A percentile compares a stretch with the other conserved stretches of the same genome.
phyloP scores from a whole-genome alignment of 2,888 invertebrate genomes.

The Sympetrum striolatum region DNA sequence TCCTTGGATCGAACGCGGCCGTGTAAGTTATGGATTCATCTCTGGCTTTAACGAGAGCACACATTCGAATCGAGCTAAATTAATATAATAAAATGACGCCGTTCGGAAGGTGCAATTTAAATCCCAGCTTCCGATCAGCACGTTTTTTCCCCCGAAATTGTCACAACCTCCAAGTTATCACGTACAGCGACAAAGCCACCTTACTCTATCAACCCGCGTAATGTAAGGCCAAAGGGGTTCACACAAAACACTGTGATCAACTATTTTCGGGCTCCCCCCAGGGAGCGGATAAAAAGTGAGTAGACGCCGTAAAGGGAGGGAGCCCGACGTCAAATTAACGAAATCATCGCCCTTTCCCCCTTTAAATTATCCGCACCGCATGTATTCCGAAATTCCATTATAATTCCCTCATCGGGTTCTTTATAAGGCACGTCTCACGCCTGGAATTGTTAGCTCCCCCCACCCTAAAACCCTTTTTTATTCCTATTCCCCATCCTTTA shows the following conservation, averaged over 20 bases:
- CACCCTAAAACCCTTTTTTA: background rate
- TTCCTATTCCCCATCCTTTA: background rate
- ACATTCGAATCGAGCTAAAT: background rate
- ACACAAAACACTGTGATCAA: background rate
- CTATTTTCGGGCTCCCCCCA: too few species aligned
- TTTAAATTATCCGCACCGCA: background rate
- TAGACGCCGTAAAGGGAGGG: too few species aligned
- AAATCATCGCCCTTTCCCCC: background rate
- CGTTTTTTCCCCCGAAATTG: background rate
- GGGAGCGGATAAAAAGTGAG: background rate
- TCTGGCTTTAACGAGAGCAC: background rate
- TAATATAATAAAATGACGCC: background rate
- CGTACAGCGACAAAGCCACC: background rate
- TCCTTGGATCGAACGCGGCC: background rate
- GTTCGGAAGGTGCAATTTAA: background rate
- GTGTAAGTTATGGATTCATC: background rate
- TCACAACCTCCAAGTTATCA: background rate
- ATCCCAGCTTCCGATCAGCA: background rate
- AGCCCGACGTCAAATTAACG: background rate
- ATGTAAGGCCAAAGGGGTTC: background rate
- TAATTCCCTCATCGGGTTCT: background rate
- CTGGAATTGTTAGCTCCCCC: background rate
- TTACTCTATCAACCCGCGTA: background rate
- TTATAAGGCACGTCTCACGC: background rate
- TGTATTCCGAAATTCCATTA: constrained; percentile 24